These are phyloP conservation scores for Sialis lutaria DNA, from an alignment of 2,888 invertebrate species.

Conservation along the genomic window DNA sequence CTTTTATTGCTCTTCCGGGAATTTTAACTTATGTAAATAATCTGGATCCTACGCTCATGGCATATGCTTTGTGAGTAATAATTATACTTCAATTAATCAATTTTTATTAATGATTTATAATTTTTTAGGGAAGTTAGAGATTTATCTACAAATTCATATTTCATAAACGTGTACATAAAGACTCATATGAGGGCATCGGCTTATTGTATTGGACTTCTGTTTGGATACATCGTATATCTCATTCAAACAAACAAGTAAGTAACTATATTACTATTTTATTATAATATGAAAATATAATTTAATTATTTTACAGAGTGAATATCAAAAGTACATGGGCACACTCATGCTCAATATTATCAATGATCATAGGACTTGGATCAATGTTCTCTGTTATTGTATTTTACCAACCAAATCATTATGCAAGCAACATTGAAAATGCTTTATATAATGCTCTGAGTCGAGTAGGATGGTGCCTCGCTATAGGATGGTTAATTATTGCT, in stretches of 20 bases:
- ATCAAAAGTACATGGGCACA: slow-evolving; percentile 14
- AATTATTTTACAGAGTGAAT: slow-evolving; percentile 17
- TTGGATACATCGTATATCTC: slow-evolving; percentile 45
- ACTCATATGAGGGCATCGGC: slow-evolving; percentile 58
- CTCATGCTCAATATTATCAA: slow-evolving; percentile 17
- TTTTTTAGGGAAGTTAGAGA: slow-evolving; percentile 44
- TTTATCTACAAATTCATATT: slow-evolving; percentile 42
- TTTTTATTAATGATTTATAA: slow-evolving; percentile 5
- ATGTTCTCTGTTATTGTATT: slow-evolving; percentile 45
- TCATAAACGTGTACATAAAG: slow-evolving; percentile 47
- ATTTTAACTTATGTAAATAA: slow-evolving; percentile 36
- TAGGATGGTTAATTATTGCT: slow-evolving; percentile 48
- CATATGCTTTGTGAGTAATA: slow-evolving; percentile 44
- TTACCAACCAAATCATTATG: slow-evolving; percentile 40
- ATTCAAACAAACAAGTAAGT: slow-evolving; percentile 37
- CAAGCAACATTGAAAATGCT: slow-evolving; percentile 39
- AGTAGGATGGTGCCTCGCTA: slow-evolving; percentile 47
- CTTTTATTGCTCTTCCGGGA: slow-evolving; percentile 35
- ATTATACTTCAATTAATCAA: neutral
- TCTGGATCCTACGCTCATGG: slow-evolving; percentile 49
- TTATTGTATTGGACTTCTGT: slow-evolving; percentile 46
- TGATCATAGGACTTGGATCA: slow-evolving; percentile 31
- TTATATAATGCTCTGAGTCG: slow-evolving; percentile 47
- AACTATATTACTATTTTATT: neutral
- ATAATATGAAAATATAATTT: neutral